Evolutionary conservation across 2,888 invertebrate genomes (phyloP).

Genomic region (Lysandra coridon): DNA sequence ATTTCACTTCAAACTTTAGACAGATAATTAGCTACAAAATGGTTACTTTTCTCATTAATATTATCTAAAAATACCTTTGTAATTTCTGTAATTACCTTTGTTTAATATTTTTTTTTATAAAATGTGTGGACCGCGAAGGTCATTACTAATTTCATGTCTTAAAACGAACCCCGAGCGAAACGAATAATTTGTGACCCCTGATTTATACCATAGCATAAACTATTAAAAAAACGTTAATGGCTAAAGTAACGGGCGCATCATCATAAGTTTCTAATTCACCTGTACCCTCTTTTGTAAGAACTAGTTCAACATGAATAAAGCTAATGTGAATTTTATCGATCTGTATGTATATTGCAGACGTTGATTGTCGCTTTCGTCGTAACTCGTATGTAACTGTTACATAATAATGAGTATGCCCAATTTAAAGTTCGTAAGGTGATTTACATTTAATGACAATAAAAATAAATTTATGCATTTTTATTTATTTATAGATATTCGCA

Average conservation of each 20-base stretch:
- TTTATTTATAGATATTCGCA: neutral
- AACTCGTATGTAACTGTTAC: neutral
- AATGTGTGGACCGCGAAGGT: no score
- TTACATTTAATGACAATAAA: neutral
- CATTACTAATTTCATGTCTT: no score
- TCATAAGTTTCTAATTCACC: conserved; percentile 50
- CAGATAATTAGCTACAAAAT: no score
- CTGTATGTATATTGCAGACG: neutral
- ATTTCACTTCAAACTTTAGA: no score
- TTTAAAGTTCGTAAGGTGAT: neutral
- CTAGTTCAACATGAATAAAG: conserved; percentile 38
- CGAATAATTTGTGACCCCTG: no score
- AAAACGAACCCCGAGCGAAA: no score
- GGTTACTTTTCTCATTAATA: no score
- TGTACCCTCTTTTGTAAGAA: conserved; percentile 44
- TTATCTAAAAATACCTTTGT: no score
- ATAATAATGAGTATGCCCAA: conserved; percentile 1
- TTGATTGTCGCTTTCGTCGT: conserved; percentile 9
- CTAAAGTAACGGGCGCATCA: neutral
- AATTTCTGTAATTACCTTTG: no score
- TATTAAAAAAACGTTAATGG: neutral
- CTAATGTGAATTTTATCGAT: conserved; percentile 36
- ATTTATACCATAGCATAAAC: neutral
- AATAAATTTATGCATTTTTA: neutral
- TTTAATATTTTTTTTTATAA: no score